These are phyloP conservation scores for Micromys minutus DNA, from an alignment of 2,113 vertebrate species.

Conservation along the genomic window DNA sequence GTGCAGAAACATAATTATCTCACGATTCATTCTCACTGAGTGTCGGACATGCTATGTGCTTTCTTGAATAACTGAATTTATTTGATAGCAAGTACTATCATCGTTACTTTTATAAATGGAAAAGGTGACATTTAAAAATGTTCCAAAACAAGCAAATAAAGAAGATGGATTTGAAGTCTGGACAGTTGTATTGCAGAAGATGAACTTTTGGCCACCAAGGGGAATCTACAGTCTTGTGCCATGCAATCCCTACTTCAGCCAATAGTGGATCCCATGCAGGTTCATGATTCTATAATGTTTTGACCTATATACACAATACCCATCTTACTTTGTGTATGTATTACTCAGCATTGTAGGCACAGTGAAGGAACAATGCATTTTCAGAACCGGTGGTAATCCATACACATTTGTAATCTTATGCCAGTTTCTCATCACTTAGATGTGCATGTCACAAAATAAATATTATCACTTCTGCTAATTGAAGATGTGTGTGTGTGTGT, in stretches of 20 bases:
- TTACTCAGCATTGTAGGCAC: too few relatives aligned
- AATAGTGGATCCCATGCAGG: not conserved
- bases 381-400: not conserved
- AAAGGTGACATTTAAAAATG: not conserved
- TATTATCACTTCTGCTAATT: not conserved
- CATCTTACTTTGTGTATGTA: not conserved
- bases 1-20: not conserved
- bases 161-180: conserved; percentile 1
- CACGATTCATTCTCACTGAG: not conserved
- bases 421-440: conserved; percentile 36
- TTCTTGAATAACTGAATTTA: conserved; percentile 40
- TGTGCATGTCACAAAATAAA: not conserved
- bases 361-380: not conserved
- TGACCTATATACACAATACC: not conserved
- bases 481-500: not conserved
- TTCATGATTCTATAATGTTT: not conserved
- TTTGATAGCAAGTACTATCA: not conserved
- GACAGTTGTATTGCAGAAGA: not conserved
- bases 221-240: not conserved
- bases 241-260: not conserved
- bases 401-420: not conserved
- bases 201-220: not conserved
- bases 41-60: not conserved
- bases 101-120: not conserved
- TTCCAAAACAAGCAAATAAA: not conserved